These are phyloP conservation scores for Fragum fragum DNA, from an alignment of 2,888 invertebrate genomes.

Conservation along the genomic window DNA sequence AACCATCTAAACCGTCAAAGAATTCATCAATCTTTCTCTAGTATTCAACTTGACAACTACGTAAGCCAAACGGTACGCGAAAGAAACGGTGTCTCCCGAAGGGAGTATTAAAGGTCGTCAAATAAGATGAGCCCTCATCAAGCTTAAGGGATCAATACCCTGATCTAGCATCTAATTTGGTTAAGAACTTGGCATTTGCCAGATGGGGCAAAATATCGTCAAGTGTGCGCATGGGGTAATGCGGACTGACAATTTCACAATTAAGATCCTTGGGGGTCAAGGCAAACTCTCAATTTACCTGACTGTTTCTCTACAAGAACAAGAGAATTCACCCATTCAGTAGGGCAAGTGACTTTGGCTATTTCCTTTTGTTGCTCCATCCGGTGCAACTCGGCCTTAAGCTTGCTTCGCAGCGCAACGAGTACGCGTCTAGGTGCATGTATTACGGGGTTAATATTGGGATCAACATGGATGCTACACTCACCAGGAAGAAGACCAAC, in stretches of 20 bases:
- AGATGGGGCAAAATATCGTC: conserved; percentile 62
- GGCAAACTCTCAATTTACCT: conserved; percentile 58
- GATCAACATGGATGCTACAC: conserved; percentile 32
- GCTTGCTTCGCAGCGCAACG: conserved; percentile 33
- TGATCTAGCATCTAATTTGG: conserved; percentile 28
- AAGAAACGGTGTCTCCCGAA: conserved; percentile 39
- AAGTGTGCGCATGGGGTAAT: conserved; percentile 61
- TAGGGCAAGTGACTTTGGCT: conserved; percentile 46
- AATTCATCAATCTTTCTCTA: conserved; percentile 25
- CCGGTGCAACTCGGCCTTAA: conserved; percentile 37
- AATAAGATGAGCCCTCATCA: conserved; percentile 30
- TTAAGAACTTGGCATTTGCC: conserved; percentile 33
- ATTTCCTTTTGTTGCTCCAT: conserved; percentile 41
- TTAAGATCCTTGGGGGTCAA: conserved; percentile 62
- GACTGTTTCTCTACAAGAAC: conserved; percentile 39
- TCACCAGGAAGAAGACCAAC: conserved; percentile 46
- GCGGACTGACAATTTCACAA: conserved; percentile 44
- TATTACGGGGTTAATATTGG: conserved; percentile 36
- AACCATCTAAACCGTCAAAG: conserved; percentile 41
- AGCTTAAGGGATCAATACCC: conserved; percentile 58
- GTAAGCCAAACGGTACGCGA: conserved; percentile 65
- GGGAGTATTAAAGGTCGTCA: conserved; percentile 54
- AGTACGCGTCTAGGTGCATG: conserved; percentile 41
- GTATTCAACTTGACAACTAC: conserved; percentile 55
- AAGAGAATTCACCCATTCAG: conserved; percentile 53